Base-by-base conservation (phyloP, 2,113 vertebrate species). In the Cnemophilus loriae region DNA sequence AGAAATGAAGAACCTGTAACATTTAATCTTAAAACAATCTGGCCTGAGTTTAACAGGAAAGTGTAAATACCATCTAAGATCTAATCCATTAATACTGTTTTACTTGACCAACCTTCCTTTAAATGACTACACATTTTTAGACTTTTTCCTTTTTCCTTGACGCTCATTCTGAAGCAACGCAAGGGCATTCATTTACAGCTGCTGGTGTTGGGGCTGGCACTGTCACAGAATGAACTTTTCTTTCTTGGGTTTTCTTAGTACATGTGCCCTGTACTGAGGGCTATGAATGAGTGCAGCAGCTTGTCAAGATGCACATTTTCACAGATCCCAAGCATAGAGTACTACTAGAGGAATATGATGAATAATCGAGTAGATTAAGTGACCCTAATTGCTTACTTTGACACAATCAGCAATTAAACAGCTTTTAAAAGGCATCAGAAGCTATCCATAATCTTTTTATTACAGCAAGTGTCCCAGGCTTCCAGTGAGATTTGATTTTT, bases 401-500 rank as follows among this genome's bases (percentile, higher is more conserved):
- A 94, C 90, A 95, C 44, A 89, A 90, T 13, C 49, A 81, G 50
- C 73, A 87, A 87, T 79, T 89, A 94, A 93, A 89, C n/a, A 89
- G 83, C 88, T 96, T 90, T 94, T 92, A 86, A 94, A 90, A 87
- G 80, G 80, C 70, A 89, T 87, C 87, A 95, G 76, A 53, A 91
- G 56, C 69, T 69, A 94, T 84, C 70, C 63, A 59, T 80, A 90
- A 90, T 82, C 41, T 71, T 93, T 93, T 84, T 79, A 92, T 94
- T 89, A 90, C 47, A 81, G 23, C 30, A 81, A 84, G 16, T 44
- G n/a, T 87, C 86, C 79, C 49, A 82, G 30, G 44, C 64, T 94
- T 93, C 60, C 68, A 94, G 28, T 8, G 44, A 96, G 71, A 87
- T 97, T 80, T 57, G n/a, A 96, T 95, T 98, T 98, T 96, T 96